Evolutionary conservation across 2,888 invertebrate genomes (phyloP).

Genomic region (Zygaena filipendulae): DNA sequence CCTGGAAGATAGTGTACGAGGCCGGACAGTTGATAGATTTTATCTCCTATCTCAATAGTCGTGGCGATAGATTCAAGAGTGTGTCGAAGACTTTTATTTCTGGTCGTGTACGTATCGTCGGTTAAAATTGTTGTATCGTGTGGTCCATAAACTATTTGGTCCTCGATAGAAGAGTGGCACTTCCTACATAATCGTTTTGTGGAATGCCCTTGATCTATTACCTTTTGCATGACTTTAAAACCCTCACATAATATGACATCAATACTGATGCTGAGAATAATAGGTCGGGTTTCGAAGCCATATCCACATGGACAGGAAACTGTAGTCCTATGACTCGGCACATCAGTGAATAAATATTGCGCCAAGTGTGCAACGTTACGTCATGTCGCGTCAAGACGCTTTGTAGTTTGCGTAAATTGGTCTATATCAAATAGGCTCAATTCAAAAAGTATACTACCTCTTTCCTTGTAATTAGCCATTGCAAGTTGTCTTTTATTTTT

Average conservation of each 20-base stretch:
- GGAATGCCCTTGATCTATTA: neutral
- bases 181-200: neutral
- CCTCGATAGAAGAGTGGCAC: neutral
- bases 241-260: neutral
- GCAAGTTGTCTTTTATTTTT: neutral
- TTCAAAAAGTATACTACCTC: neutral
- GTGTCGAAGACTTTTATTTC: neutral
- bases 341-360: neutral
- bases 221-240: neutral
- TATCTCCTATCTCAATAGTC: neutral
- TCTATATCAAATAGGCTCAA: neutral
- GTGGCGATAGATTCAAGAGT: neutral
- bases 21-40: neutral
- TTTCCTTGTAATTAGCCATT: neutral
- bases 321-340: too few relatives aligned
- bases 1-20: neutral
- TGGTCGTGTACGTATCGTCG: neutral
- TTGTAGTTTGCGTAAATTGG: neutral
- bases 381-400: neutral
- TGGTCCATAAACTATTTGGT: neutral
- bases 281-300: neutral
- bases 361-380: neutral
- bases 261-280: neutral
- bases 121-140: neutral
- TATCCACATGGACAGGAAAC: too few relatives aligned